These are phyloP conservation scores for Coreoperca whiteheadi DNA, from an alignment of 2,113 vertebrate genomes.

Conservation along the genomic window DNA sequence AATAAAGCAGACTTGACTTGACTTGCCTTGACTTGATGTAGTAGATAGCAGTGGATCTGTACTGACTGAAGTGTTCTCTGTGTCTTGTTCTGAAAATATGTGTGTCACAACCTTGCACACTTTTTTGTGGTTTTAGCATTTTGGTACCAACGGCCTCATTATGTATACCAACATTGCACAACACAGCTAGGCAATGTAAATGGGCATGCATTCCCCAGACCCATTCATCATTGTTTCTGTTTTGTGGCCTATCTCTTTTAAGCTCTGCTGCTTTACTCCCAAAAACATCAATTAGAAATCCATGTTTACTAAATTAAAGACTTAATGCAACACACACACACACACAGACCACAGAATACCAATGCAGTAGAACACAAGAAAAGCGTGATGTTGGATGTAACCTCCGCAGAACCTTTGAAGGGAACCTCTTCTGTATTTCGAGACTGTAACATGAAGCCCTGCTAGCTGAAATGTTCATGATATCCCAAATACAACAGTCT, in stretches of 20 bases:
- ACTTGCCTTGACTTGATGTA: too few species aligned
- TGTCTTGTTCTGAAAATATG: background rate
- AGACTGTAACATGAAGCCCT: too few species aligned
- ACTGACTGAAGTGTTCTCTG: background rate
- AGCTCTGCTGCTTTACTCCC: background rate
- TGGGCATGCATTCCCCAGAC: background rate
- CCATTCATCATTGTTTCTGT: conserved; percentile 1
- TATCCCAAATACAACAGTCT: background rate
- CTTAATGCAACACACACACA: background rate
- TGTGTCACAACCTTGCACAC: background rate
- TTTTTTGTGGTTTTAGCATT: background rate
- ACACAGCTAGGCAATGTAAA: background rate
- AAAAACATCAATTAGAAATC: background rate
- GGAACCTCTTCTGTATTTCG: too few species aligned
- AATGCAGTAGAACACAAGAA: background rate
- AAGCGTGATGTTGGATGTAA: background rate
- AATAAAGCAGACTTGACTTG: too few species aligned
- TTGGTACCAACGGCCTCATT: background rate
- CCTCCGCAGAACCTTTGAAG: background rate
- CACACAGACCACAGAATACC: background rate
- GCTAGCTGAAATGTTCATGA: background rate
- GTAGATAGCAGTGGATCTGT: background rate
- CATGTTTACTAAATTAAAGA: background rate
- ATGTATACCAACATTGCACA: background rate
- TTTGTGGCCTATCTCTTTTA: background rate